Base-by-base conservation (phyloP, 2,113 vertebrate species). In the Hucho hucho region DNA sequence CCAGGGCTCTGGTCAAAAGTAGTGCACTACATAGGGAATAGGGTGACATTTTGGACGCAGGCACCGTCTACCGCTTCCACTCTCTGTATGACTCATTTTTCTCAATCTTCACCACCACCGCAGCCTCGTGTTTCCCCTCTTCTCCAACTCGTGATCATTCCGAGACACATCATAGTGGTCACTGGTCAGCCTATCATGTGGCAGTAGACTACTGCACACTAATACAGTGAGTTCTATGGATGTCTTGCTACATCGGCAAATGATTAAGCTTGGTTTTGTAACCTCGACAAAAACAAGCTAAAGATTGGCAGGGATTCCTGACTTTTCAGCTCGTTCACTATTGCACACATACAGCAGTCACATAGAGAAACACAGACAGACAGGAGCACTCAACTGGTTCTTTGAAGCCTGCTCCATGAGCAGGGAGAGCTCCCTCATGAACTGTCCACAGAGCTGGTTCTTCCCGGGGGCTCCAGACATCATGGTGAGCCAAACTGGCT, bases 401-500 rank as follows among this genome's bases (percentile, higher is more conserved):
- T 95, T 99, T 69, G 97, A 96, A 86, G 97, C 94, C 75, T 98
- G 97, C 88, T 99, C 98, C 96, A 98, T 97, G 83, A 99, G 87
- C 87, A 94, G 92, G 32, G 95, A 95, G 75, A 99, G 95, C 80
- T 99, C 97, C 87, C 93, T 95, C 97, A 99, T 99, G 91, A 99
- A 99, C 77, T 95, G 95, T 59, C 96, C 93, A 78, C 97, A 99
- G 3, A 99, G 95, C 77, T 97, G 96, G 86, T 97, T 98, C 90
- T 99, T 99, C 77, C 97, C 97, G 0, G 96, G 94, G 1, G 91
- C 92, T 13, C 96, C 96, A 0, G 97, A 98, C 96, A 98, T 99
- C 98, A 99, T 99, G 0, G 97, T 97, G 63, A 99, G 92, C 98
- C 98, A 99, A 58, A 98, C 97, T 7, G 98, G 98, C 85, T 99